These are phyloP conservation scores for Chironomus striatipennis DNA, from an alignment of 1,140 invertebrate species.

Conservation along the genomic window DNA sequence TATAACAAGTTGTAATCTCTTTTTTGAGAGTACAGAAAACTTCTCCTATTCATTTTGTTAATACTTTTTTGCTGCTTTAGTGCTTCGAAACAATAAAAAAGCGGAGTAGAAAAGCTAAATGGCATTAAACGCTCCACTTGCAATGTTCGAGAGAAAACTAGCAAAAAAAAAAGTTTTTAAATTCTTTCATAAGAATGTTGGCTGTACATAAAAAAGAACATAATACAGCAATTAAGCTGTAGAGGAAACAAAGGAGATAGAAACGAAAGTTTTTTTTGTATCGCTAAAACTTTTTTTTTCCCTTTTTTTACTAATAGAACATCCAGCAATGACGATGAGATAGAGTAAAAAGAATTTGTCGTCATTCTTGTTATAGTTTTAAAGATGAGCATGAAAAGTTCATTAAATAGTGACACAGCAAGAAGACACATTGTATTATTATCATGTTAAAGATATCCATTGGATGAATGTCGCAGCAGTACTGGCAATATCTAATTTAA, in stretches of 20 bases:
- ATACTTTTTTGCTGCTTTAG: neutral
- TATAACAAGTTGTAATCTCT: neutral
- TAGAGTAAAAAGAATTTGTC: neutral
- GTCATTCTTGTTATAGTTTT: no score
- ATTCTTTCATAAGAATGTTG: constrained; percentile 9
- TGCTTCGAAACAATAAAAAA: neutral
- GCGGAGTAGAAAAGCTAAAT: neutral
- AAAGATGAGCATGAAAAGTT: neutral
- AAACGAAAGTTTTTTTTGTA: neutral
- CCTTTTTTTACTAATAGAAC: no score
- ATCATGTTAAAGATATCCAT: no score
- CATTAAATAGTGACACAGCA: neutral
- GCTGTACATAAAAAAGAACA: neutral
- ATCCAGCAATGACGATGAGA: neutral
- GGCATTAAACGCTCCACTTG: constrained; percentile 6
- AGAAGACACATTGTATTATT: no score
- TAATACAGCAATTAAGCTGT: constrained; percentile 13
- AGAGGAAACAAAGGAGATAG: constrained; percentile 5
- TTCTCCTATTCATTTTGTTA: neutral
- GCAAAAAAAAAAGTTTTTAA: neutral
- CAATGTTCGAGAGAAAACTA: constrained; percentile 4
- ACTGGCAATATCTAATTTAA: neutral
- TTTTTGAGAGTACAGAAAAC: constrained; percentile 7
- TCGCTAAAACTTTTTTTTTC: neutral
- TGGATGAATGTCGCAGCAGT: no score